phyloP scores from a whole-genome alignment of 2,797 vertebrate species.

The Myripristis murdjan region DNA sequence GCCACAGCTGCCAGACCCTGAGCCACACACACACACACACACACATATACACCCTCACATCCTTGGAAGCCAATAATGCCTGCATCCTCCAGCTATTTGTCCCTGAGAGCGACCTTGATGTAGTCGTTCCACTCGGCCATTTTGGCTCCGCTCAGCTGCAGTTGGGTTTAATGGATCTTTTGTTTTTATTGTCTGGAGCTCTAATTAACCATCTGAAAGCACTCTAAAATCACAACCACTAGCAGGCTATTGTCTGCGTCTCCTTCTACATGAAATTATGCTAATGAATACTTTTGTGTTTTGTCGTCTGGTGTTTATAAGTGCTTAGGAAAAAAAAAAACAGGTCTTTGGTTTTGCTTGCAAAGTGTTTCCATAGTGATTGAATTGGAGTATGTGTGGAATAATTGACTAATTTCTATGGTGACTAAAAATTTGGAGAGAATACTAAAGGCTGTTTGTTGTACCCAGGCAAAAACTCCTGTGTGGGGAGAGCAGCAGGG shows the following conservation, averaged over 20 bases:
- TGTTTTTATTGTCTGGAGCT: slow-evolving; percentile 63
- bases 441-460: slow-evolving; percentile 52
- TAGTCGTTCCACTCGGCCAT: slow-evolving; percentile 77
- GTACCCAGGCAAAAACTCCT: slow-evolving; percentile 24
- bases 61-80: slow-evolving; percentile 65
- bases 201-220: slow-evolving; percentile 76
- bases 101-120: slow-evolving; percentile 70
- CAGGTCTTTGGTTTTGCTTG: slow-evolving; percentile 24
- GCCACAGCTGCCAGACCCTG: slow-evolving; percentile 67
- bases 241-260: slow-evolving; percentile 42
- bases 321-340: slow-evolving; percentile 9
- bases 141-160: slow-evolving; percentile 39
- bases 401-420: slow-evolving; percentile 58
- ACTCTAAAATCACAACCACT: slow-evolving; percentile 64
- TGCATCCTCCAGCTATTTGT: slow-evolving; percentile 73
- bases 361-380: slow-evolving; percentile 44
- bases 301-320: slow-evolving; percentile 39
- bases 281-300: slow-evolving; percentile 37
- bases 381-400: slow-evolving; percentile 20
- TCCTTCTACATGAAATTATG: slow-evolving; percentile 52
- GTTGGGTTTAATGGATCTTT: slow-evolving; percentile 62
- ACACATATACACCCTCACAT: slow-evolving; percentile 60
- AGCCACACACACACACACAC: no score
- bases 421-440: slow-evolving; percentile 59
- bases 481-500: slow-evolving; percentile 56